These are phyloP conservation scores for Ectropis crepuscularia DNA, from an alignment of 2,888 invertebrate genomes.

Conservation along the genomic window DNA sequence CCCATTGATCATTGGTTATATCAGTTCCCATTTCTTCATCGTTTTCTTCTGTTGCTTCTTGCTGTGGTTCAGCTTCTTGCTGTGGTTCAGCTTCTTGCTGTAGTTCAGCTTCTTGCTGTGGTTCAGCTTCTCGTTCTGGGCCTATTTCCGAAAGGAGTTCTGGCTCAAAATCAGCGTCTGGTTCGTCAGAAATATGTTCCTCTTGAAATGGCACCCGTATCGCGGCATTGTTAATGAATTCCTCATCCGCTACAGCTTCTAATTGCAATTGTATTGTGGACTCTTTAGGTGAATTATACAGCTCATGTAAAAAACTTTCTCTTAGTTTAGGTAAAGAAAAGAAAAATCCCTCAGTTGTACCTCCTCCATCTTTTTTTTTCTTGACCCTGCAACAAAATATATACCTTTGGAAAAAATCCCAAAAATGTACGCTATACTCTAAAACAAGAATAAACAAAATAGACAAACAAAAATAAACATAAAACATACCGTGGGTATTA, in stretches of 20 bases:
- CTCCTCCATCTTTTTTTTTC: slow-evolving; percentile 6
- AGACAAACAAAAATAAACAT: slow-evolving; percentile 26
- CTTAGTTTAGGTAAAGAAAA: slow-evolving; percentile 2
- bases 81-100: slow-evolving; percentile 6
- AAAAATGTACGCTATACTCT: background rate
- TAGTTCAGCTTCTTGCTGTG: too few relatives aligned
- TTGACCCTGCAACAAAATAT: slow-evolving; percentile 7
- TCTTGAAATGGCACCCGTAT: background rate
- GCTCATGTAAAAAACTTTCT: slow-evolving; percentile 1
- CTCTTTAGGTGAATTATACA: background rate
- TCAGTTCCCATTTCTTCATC: slow-evolving; percentile 11
- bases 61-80: too few relatives aligned
- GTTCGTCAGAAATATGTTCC: slow-evolving; percentile 39
- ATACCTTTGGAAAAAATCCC: background rate
- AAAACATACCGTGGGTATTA: slow-evolving; percentile 37
- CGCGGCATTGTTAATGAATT: background rate
- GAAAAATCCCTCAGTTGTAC: background rate
- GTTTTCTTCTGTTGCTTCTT: slow-evolving; percentile 10
- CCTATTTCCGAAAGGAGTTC: slow-evolving; percentile 50
- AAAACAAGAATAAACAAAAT: slow-evolving; percentile 12
- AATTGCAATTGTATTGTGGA: background rate
- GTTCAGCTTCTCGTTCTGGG: slow-evolving; percentile 34
- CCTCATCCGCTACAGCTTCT: background rate
- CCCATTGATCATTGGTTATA: slow-evolving; percentile 7
- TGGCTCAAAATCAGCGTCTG: slow-evolving; percentile 37